Percentiles rank a stretch among this genome's conserved stretches.
Conservation (phyloP, 2,797 vertebrate species). For the Peromyscus eremicus region DNA sequence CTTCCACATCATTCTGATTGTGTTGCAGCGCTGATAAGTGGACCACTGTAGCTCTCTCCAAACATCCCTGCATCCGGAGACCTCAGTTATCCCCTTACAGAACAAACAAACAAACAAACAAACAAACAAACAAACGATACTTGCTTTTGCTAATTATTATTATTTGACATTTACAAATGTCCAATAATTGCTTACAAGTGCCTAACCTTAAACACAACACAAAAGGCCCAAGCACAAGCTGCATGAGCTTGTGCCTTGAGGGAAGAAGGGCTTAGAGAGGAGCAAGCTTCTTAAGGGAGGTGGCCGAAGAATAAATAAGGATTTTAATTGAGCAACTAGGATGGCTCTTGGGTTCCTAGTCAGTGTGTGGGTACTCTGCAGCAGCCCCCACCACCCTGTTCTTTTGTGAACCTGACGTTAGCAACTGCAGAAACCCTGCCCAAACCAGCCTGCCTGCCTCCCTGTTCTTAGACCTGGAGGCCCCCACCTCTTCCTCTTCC, state of each 20-base stretch:
- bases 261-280: background rate
- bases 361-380: background rate
- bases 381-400: background rate
- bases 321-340: constrained; percentile 1
- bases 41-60: background rate
- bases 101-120: background rate
- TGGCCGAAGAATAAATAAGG: background rate
- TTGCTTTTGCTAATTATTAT: background rate
- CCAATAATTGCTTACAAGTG: background rate
- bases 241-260: background rate
- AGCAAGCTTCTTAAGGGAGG: background rate
- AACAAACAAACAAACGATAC: background rate
- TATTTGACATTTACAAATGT: background rate
- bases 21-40: too few species aligned
- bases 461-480: background rate
- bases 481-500: background rate
- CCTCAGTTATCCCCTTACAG: background rate
- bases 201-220: background rate
- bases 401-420: background rate
- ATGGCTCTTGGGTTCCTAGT: background rate
- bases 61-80: background rate
- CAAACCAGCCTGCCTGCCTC: background rate
- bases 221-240: background rate
- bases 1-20: background rate
- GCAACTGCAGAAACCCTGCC: background rate